Evolutionary conservation across 2,797 vertebrate genomes (phyloP), one percentile per base, ranked within the genome.

Genomic region (Coilia nasus): DNA sequence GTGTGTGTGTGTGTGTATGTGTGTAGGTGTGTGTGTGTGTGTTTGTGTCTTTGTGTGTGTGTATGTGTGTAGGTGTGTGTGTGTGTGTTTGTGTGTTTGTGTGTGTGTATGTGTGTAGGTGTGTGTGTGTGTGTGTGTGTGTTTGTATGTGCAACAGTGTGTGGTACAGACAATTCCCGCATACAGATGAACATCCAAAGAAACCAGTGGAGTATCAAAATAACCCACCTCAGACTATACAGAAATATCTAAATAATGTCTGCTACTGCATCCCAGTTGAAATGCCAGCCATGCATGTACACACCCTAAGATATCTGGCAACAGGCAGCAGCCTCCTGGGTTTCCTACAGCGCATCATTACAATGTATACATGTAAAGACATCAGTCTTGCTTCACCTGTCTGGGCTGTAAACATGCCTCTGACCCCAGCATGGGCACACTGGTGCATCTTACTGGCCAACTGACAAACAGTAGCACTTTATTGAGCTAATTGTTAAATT

Each of bases 21-120:
- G 35, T 41, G 5, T 41, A n/a, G n/a, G n/a, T 31, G 81, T 83
- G 78, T 85, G 81, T 84, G 88, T 41, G 35, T 41, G 35, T 41
- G 35, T 41, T 41, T 41, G 35, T 41, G 2, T 41, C 35, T 41
- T 5, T 41, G 35, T 41, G 35, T 41, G 35, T 41, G 35, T 41
- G 35, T 41, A 2, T 41, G 35, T 41, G 2, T 41, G 2, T 41
- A 5, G 2, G 35, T 41, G 35, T 41, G 35, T 41, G 35, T 41
- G 35, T 41, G 35, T 41, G 35, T 41, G 35, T 41, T 41, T 41
- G 35, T 41, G 2, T 41, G 2, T 41, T 2, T 41, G 35, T 41
- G 35, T 41, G 35, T 41, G 35, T 41, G 35, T 41, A 5, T 41
- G 35, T 41, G 35, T 41, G 35, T 41, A 5, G 2, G 35, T 41